Evolutionary conservation across 1,140 invertebrate species (phyloP).

Genomic region (Drosophila tristis): DNA sequence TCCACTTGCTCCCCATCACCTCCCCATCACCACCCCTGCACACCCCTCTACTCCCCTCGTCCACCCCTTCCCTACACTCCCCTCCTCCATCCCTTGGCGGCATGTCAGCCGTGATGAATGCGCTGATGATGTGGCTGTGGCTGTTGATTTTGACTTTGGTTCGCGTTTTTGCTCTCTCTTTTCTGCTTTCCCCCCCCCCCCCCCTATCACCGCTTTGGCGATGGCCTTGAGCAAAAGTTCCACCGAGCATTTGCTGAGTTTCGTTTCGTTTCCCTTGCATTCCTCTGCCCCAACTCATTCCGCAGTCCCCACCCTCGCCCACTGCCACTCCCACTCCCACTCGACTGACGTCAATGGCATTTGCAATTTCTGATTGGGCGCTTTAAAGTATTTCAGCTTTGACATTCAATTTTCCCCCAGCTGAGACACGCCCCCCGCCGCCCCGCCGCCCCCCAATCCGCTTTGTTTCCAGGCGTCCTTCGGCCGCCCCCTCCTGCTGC

Average conservation of each 20-base stretch:
- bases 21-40: too few species aligned
- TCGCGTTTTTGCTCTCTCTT: background rate
- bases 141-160: slow-evolving; percentile 5
- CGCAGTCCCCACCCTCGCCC: too few species aligned
- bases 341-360: slow-evolving; percentile 44
- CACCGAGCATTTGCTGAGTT: slow-evolving; percentile 22
- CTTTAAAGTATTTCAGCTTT: slow-evolving; percentile 40
- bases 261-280: slow-evolving; percentile 32
- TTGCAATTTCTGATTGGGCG: slow-evolving; percentile 41
- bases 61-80: background rate
- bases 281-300: background rate
- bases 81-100: background rate
- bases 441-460: too few species aligned
- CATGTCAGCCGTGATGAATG: slow-evolving; percentile 20
- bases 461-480: slow-evolving; percentile 20
- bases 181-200: background rate
- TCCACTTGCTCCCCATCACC: too few species aligned
- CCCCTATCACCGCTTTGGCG: background rate
- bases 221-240: slow-evolving; percentile 33
- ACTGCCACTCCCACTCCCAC: slow-evolving; percentile 1
- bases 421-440: too few species aligned
- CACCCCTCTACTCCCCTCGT: background rate
- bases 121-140: slow-evolving; percentile 4
- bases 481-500: slow-evolving; percentile 4
- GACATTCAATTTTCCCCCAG: slow-evolving; percentile 31